These are phyloP conservation scores for Calliphora vomitoria DNA, from an alignment of 2,888 invertebrate genomes.

Conservation along the genomic window DNA sequence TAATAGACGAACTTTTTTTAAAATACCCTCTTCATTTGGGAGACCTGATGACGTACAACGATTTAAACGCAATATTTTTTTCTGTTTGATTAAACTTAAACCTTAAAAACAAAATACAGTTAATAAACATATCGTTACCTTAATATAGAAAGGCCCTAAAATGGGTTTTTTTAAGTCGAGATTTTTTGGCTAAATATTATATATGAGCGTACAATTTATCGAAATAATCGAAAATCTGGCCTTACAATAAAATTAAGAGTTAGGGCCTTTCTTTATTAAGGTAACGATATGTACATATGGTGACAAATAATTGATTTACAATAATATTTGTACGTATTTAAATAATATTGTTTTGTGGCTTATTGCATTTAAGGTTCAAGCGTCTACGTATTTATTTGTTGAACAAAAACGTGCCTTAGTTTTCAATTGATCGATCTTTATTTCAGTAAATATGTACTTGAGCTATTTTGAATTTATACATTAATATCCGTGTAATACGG, in stretches of 20 bases:
- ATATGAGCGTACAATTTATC: no score
- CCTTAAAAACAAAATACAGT: constrained; percentile 3
- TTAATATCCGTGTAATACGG: constrained; percentile 46
- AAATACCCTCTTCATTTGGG: neutral
- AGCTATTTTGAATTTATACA: constrained; percentile 17
- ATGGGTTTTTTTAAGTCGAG: no score
- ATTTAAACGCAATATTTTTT: neutral
- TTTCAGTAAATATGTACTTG: constrained; percentile 29
- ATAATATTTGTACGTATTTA: neutral
- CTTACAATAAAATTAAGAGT: no score
- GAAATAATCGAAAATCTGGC: no score
- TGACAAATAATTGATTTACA: constrained; percentile 30
- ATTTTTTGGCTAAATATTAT: no score
- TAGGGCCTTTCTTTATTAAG: no score
- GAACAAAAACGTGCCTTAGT: constrained; percentile 45
- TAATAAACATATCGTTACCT: no score
- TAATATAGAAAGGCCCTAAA: no score
- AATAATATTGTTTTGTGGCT: neutral
- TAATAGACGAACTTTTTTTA: no score
- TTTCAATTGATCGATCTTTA: constrained; percentile 26
- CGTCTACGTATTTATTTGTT: constrained; percentile 1
- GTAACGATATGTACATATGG: no score
- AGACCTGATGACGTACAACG: neutral
- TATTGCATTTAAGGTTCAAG: constrained; percentile 29
- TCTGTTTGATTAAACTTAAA: constrained; percentile 12